A percentile compares a stretch with the other conserved stretches of the same genome.
Conservation (phyloP, 2,113 vertebrate genomes). For the Sialia sialis region DNA sequence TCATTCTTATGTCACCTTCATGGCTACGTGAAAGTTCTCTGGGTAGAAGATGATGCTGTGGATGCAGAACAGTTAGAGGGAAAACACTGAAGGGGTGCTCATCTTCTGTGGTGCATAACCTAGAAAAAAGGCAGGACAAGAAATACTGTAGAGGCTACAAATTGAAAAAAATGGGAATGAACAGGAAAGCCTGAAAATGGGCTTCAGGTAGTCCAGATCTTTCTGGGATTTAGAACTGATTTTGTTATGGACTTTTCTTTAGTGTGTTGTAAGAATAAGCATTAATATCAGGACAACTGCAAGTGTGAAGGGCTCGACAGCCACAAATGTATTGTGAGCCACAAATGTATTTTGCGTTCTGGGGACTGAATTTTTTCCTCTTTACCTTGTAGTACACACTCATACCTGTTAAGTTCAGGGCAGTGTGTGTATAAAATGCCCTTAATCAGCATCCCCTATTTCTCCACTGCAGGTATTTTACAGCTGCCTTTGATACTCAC, state of each 20-base stretch:
- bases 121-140: not conserved
- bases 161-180: not conserved
- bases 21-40: not conserved
- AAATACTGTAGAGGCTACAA: not conserved
- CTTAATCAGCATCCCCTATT: not conserved
- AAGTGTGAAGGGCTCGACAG: not conserved
- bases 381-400: not conserved
- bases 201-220: not conserved
- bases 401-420: not conserved
- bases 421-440: not conserved
- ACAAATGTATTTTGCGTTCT: not conserved
- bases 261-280: not conserved
- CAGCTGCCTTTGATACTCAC: not conserved
- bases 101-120: not conserved
- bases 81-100: not conserved
- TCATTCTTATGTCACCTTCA: rapidly evolving
- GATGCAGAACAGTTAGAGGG: not conserved
- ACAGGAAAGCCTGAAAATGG: not conserved
- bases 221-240: not conserved
- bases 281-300: not conserved
- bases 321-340: not conserved
- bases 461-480: not conserved
- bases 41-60: not conserved
- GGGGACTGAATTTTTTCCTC: not conserved
- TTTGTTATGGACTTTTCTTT: not conserved